These are phyloP conservation scores for Aproaerema taeniolella DNA, from an alignment of 2,888 invertebrate genomes.

Conservation along the genomic window DNA sequence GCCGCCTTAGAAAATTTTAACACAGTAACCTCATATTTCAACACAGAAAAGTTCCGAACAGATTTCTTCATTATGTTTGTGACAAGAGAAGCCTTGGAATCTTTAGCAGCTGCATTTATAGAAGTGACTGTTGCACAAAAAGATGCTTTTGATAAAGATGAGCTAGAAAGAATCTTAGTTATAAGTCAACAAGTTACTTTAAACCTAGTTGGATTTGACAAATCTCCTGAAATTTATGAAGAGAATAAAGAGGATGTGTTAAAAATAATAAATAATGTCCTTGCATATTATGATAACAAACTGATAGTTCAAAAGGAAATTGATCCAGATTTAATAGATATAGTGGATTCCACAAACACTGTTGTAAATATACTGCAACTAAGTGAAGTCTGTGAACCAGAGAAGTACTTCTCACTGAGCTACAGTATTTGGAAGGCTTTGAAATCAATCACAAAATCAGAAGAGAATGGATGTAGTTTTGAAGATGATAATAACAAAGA, in stretches of 20 bases:
- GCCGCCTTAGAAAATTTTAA: slow-evolving; percentile 79
- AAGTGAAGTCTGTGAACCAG: slow-evolving; percentile 34
- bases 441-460: slow-evolving; percentile 33
- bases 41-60: slow-evolving; percentile 39
- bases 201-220: slow-evolving; percentile 54
- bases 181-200: slow-evolving; percentile 54
- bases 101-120: slow-evolving; percentile 44
- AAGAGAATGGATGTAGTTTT: slow-evolving; percentile 40
- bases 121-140: slow-evolving; percentile 47
- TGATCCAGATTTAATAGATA: slow-evolving; percentile 53
- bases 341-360: slow-evolving; percentile 50
- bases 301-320: slow-evolving; percentile 41
- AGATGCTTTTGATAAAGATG: slow-evolving; percentile 40
- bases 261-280: slow-evolving; percentile 43
- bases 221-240: slow-evolving; percentile 41
- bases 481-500: slow-evolving; percentile 46
- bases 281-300: slow-evolving; percentile 55
- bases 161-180: slow-evolving; percentile 51
- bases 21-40: slow-evolving; percentile 68
- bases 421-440: slow-evolving; percentile 56
- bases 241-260: slow-evolving; percentile 37
- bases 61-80: slow-evolving; percentile 55
- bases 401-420: slow-evolving; percentile 45
- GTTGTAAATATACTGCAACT: slow-evolving; percentile 42
- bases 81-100: slow-evolving; percentile 43